Evolutionary conservation across 2,888 invertebrate species (phyloP), one percentile per base, ranked within the genome.

Genomic region (Acronicta psi): DNA sequence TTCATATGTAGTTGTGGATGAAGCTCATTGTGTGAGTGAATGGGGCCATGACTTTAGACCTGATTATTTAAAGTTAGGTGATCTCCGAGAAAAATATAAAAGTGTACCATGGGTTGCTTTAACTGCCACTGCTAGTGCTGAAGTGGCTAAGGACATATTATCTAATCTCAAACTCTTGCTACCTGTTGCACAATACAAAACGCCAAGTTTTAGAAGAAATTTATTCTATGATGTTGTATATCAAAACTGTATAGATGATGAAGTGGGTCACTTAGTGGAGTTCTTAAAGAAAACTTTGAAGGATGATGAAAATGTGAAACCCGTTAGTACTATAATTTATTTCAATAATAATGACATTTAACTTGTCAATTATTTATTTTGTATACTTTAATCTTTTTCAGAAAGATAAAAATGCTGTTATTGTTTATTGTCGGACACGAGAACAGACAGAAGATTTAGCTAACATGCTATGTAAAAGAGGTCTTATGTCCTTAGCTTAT

Each of bases 1-100:
- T 5, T 97, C 97, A 0, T 98, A 98, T 87, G 96, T 99, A 77
- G 97, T 99, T 18, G 97, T 99, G 11, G 99, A 99, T 91, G 99
- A 99, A 93, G 99, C 99, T 1, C 99, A 99, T 91, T 99, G 99
- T 93, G 98, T 99, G 0, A 99, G 98, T 79, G 97, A 99, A 81
- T 99, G 99, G 99, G 99, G 99, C 0, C 99, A 99, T 91, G 99
- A 99, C 89, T 99, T 99, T 87, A 95, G 99, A 8, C 98, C 98
- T 0, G 98, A 98, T 88, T 99, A 99, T 87, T 94, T 99, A 18
- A 98, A 98, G 88, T 92, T 99, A 20, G 98, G 99, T 13, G 78
- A 86, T 51, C 75, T 94, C 40, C 82, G 93, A 77, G 94, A 93
- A 61, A 85, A 83, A 67, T 96, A 97, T 84, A 95, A 95, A 53